A percentile compares a stretch with the other conserved stretches of the same genome.
Evolutionary conservation across 2,113 vertebrate species (phyloP).

Genomic region (Calyptomena viridis): DNA sequence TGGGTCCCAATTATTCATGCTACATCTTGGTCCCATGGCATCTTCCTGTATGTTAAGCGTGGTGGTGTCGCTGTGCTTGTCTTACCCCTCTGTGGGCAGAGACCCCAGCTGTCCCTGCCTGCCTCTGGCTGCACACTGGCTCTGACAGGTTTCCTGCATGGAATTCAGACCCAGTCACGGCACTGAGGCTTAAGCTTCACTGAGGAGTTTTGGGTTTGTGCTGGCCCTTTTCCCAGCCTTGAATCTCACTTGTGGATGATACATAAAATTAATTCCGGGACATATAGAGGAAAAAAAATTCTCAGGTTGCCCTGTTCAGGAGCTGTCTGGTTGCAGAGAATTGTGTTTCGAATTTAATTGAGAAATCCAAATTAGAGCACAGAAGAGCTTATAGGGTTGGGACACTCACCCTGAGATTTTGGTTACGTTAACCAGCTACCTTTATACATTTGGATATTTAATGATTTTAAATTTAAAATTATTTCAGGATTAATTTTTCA

Average conservation of each 20-base stretch:
- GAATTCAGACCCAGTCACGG: neutral
- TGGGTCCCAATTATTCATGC: accelerated
- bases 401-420: neutral
- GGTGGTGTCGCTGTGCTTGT: neutral
- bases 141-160: neutral
- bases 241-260: neutral
- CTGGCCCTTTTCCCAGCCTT: neutral
- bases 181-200: accelerated
- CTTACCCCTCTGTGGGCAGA: neutral
- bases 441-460: neutral
- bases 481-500: neutral
- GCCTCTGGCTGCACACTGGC: neutral
- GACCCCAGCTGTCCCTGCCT: neutral
- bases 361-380: neutral
- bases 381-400: neutral
- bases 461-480: neutral
- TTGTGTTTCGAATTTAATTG: neutral
- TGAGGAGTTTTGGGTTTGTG: neutral
- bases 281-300: neutral
- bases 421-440: neutral
- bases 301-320: neutral
- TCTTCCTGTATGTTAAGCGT: neutral
- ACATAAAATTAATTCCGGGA: neutral
- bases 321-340: neutral
- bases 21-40: accelerated